Conservation (phyloP, 2,113 vertebrate species). For the Oreotrochilus melanogaster region DNA sequence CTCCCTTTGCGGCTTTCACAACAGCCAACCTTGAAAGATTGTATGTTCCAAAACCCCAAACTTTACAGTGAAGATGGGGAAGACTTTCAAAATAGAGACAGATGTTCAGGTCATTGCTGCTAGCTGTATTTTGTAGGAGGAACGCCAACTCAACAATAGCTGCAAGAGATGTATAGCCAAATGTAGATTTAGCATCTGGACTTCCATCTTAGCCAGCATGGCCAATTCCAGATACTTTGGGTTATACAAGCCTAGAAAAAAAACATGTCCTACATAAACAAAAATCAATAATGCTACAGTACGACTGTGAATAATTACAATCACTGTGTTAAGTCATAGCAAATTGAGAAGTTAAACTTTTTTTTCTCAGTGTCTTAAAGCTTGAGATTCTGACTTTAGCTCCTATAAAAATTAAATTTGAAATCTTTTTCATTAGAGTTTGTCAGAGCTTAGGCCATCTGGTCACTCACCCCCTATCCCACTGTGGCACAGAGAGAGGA, state of each 20-base stretch:
- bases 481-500: no score
- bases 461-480: no score
- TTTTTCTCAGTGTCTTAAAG: not conserved
- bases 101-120: not conserved
- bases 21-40: not conserved
- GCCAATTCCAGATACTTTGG: not conserved
- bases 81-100: not conserved
- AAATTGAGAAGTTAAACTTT: not conserved
- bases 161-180: not conserved
- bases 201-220: not conserved
- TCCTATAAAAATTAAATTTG: not conserved
- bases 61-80: not conserved
- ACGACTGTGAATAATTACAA: not conserved
- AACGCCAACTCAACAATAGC: not conserved
- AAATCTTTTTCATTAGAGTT: not conserved
- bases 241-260: not conserved
- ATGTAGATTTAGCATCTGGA: not conserved
- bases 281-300: not conserved
- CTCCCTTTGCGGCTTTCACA: not conserved
- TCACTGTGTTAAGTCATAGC: not conserved
- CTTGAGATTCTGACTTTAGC: not conserved
- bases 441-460: no score
- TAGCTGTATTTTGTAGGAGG: not conserved
- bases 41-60: not conserved
- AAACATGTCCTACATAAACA: not conserved